Percentiles rank a stretch among this genome's conserved stretches.
Evolutionary conservation across 2,888 invertebrate genomes (phyloP).

Genomic region (Omphaloscelis lunosa): DNA sequence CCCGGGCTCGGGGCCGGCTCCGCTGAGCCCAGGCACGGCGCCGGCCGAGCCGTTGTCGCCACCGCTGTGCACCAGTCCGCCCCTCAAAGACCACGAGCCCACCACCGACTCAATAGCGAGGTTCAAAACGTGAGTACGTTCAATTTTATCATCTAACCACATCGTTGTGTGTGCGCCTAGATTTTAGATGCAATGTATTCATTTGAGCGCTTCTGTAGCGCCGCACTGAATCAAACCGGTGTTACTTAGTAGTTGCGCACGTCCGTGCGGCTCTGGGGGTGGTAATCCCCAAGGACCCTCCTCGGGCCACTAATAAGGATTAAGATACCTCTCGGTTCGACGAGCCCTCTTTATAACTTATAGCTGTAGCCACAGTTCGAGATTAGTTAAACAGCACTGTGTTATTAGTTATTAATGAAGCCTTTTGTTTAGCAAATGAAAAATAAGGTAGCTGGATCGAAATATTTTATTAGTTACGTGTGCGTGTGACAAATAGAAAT

Average conservation of each 20-base stretch:
- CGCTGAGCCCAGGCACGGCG: conserved; percentile 65
- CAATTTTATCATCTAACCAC: conserved; percentile 29
- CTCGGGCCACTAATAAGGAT: conserved; percentile 32
- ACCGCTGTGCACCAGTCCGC: conserved; percentile 86
- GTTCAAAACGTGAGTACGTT: conserved; percentile 87
- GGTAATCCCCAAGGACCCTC: conserved; percentile 2
- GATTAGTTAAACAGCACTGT: conserved; percentile 50
- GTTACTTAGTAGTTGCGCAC: conserved; percentile 26
- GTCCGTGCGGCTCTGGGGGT: conserved; percentile 2
- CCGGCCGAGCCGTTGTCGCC: conserved; percentile 81
- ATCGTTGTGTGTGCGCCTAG: conserved; percentile 45
- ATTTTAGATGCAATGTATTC: conserved; percentile 46
- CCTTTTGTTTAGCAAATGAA: conserved; percentile 13
- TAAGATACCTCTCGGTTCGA: conserved; percentile 29
- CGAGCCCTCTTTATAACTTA: conserved; percentile 20
- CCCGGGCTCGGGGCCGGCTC: conserved; percentile 66
- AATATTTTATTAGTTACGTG: conserved; percentile 30
- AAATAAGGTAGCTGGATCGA: conserved; percentile 8
- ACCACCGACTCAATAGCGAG: conserved; percentile 85
- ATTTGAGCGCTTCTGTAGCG: conserved; percentile 51
- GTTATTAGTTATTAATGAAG: conserved; percentile 32
- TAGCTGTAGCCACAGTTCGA: conserved; percentile 30
- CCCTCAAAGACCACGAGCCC: conserved; percentile 81
- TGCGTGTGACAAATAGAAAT: conserved; percentile 41
- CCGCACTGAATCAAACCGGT: conserved; percentile 17